Evolutionary conservation across 1,140 invertebrate species (phyloP), one percentile per base, ranked within the genome.

Genomic region (Tenebrio molitor): DNA sequence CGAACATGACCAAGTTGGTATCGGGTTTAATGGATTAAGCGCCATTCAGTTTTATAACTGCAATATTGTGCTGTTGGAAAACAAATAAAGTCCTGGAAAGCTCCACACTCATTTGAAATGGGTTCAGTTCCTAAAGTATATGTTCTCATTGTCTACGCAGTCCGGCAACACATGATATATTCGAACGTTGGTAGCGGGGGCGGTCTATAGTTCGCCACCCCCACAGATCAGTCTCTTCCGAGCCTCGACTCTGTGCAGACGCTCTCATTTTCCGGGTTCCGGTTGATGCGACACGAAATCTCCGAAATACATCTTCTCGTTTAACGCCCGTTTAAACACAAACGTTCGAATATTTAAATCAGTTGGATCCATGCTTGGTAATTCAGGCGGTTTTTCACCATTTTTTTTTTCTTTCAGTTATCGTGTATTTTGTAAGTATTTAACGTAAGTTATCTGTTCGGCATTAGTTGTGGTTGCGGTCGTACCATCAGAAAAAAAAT

Each of bases 221-320:
- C 64, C 64, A 65, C 62, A 66, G 42, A 66, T 16, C 64, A 66
- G 64, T 66, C 64, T 66, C 64, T 66, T 44, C 64, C 64, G 36
- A 66, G 64, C 39, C 19, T 41, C 36, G 64, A 19, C 39, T 23
- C 15, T 2, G 64, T 66, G 14, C 64, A 42, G 64, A 66, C 64
- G 36, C 64, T 21, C 14, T 1, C 36, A 39, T 44, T 29, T 66
- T 66, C 64, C 64, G 64, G 64, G 12, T 42, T 66, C 64, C 64
- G 64, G 64, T 39, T 39, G 7, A 65, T 44, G 21, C 63, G 63
- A 17, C 29, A 25, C 33, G 39, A 17, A 65, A 2, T 53, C 46
- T 66, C 3, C 36, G 23, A 42, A 19, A 64, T 3, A 23, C n/a
- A 7, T 29, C 3, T 29, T 4, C 25, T 4, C 8, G 3, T 29